Conservation (phyloP, 2,797 vertebrate genomes). For the Micrastur ruficollis region DNA sequence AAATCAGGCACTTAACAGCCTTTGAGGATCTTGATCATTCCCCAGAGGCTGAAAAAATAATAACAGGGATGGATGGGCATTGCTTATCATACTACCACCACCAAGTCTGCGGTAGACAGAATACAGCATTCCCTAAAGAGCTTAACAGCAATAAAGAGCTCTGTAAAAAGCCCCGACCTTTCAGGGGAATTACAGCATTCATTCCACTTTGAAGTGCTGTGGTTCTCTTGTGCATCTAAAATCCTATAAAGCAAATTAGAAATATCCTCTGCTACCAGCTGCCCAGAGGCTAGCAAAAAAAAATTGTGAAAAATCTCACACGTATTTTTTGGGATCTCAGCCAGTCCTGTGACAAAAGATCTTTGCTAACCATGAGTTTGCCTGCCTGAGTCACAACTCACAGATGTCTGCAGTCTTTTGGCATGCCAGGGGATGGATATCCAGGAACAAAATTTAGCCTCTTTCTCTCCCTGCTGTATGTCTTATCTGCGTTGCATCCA, state of each 20-base stretch:
- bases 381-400: not conserved
- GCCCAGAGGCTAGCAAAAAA: not conserved
- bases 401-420: not conserved
- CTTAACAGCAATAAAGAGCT: constrained; percentile 24
- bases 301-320: not conserved
- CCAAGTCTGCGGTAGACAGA: not conserved
- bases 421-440: not conserved
- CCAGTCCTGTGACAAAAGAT: not conserved
- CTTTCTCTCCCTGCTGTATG: not conserved
- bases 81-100: not conserved
- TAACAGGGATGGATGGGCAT: not conserved
- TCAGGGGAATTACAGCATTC: not conserved
- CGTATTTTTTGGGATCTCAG: not conserved
- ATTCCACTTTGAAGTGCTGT: constrained; percentile 16
- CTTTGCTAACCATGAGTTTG: not conserved
- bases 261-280: not conserved
- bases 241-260: not conserved
- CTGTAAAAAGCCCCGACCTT: not conserved
- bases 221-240: constrained; percentile 17
- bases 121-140: not conserved
- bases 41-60: not conserved
- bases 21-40: not conserved
- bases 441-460: not conserved
- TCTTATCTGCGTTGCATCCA: not conserved
- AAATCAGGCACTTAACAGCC: not conserved